Evolutionary conservation across 1,140 invertebrate genomes (phyloP), one percentile per base, ranked within the genome.

Genomic region (Daktulosphaira vitifoliae): DNA sequence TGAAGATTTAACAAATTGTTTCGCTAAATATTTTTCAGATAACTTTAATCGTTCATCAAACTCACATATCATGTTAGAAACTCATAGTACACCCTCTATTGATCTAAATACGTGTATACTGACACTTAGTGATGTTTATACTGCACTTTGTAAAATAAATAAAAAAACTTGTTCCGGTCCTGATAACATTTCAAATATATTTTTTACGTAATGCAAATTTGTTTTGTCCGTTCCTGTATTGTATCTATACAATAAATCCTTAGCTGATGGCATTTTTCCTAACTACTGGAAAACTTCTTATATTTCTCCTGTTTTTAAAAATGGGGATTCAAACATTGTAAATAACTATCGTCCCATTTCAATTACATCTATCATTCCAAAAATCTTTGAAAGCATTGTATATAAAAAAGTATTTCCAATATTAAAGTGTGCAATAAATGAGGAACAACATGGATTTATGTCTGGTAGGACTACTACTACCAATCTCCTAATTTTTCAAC

Each of bases 381-480:
- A 37, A 18, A 52, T 52, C 6, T 52, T 52, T 33, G 16, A 52
- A 52, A 29, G 15, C 18, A 20, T 52, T 25, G 48, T 50, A n/a
- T n/a, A 1, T 25, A 13, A 50, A 22, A 50, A 26, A 26, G 23
- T 13, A 26, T 26, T 13, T 25, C 7, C 26, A 20, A 2, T 33
- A 25, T n/a, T 20, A n/a, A 53, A 53, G 37, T 3, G 37, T 13
- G 20, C 20, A 33, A 53, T 53, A 1, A 1, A 1, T 15, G 29
- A 53, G 2, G 18, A 2, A 5, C 51, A 38, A 22, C 29, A 53
- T 15, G 29, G 51, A 2, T 38, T 53, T 22, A 53, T 53, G 11
- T 11, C 51, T 1, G 11, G 33, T 53, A 53, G 13, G 37, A 11
- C 11, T 20, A 38, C 51, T 1, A 26, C 49, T 23, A 51, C 25